Evolutionary conservation across 2,113 vertebrate species (phyloP).

Genomic region (Ovis canadensis): DNA sequence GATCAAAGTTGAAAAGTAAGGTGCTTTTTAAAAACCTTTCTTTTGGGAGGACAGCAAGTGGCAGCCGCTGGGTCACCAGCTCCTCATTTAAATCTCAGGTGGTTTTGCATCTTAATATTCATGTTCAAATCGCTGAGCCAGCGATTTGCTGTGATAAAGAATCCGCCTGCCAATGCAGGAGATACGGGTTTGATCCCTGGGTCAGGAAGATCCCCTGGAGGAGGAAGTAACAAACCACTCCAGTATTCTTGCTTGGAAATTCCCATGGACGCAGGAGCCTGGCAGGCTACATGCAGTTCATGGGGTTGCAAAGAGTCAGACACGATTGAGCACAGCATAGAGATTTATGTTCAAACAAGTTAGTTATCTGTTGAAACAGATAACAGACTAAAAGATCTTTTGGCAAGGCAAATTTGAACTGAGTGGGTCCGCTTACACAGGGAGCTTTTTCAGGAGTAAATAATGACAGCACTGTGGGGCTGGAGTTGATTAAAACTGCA

Average conservation of each 20-base stretch:
- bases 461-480: not conserved
- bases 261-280: not conserved
- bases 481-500: not conserved
- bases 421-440: not conserved
- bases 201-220: not conserved
- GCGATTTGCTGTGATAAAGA: not conserved
- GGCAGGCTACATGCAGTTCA: not conserved
- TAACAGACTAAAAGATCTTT: too few relatives aligned
- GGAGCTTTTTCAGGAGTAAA: not conserved
- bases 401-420: not conserved
- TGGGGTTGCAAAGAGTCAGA: not conserved
- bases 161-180: not conserved
- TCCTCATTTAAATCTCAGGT: not conserved
- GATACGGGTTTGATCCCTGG: not conserved
- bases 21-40: not conserved
- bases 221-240: not conserved
- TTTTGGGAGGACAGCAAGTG: not conserved
- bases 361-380: not conserved
- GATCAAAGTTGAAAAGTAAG: slow-evolving; percentile 88
- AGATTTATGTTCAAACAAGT: not conserved
- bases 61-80: not conserved
- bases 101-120: not conserved
- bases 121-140: not conserved
- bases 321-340: not conserved
- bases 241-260: not conserved